These are phyloP conservation scores for Nymphalis urticae DNA, from an alignment of 2,888 invertebrate genomes.

Conservation along the genomic window DNA sequence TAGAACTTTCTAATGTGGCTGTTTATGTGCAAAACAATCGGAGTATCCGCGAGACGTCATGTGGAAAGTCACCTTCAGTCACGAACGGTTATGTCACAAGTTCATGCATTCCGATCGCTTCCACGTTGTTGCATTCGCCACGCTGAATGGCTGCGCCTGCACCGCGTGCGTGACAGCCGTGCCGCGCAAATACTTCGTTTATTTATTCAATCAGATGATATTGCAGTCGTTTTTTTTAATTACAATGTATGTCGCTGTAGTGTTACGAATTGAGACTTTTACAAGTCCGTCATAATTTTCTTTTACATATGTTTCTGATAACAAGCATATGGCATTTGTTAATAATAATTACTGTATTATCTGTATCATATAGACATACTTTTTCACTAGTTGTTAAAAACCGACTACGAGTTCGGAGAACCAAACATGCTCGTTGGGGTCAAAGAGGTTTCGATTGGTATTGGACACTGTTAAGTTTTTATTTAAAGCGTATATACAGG, in stretches of 20 bases:
- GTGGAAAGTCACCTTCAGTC: conserved; percentile 37
- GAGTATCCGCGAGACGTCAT: conserved; percentile 23
- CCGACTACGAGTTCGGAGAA: too few relatives aligned
- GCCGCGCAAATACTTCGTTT: conserved; percentile 17
- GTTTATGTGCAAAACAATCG: conserved; percentile 12
- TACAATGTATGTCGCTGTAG: not conserved
- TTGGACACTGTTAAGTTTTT: too few relatives aligned
- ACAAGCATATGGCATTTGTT: not conserved
- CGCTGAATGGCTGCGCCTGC: conserved; percentile 14
- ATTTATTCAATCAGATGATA: conserved; percentile 26
- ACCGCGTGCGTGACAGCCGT: conserved; percentile 27
- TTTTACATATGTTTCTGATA: not conserved
- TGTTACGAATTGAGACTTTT: not conserved
- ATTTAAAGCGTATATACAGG: too few relatives aligned
- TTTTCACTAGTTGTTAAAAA: too few relatives aligned
- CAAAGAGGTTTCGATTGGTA: too few relatives aligned
- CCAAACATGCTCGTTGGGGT: too few relatives aligned
- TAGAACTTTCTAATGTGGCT: conserved; percentile 6
- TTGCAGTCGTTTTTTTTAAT: conserved; percentile 9
- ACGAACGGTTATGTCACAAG: conserved; percentile 35
- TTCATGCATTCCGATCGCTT: conserved; percentile 30
- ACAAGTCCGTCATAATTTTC: not conserved
- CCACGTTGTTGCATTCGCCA: conserved; percentile 30
- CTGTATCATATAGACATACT: too few relatives aligned
- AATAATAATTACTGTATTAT: not conserved